Evolutionary conservation across 2,888 invertebrate genomes (phyloP).

Genomic region (Bursaphelenchus okinawaensis): DNA sequence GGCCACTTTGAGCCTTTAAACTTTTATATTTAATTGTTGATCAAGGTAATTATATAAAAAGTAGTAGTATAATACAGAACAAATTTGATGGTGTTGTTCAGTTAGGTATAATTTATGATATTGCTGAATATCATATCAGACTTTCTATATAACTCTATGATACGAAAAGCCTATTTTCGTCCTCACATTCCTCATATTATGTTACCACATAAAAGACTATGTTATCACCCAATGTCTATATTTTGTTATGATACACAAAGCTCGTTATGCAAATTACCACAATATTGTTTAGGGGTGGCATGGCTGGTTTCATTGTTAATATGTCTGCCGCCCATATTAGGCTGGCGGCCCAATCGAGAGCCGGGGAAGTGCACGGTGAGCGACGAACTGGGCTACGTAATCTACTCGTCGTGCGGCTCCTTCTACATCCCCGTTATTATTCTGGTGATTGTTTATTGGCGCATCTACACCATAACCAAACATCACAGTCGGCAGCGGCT

Average conservation of each 20-base stretch:
- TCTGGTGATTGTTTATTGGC: slow-evolving; percentile 54
- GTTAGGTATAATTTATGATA: too few species aligned
- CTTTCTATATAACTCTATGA: too few species aligned
- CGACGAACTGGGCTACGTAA: slow-evolving; percentile 59
- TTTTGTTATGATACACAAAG: too few species aligned
- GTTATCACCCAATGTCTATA: too few species aligned
- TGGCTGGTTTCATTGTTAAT: slow-evolving; percentile 56
- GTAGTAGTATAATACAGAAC: too few species aligned
- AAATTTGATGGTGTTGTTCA: too few species aligned
- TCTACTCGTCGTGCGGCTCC: slow-evolving; percentile 90
- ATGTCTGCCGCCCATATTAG: slow-evolving; percentile 55
- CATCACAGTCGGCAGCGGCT: slow-evolving; percentile 50
- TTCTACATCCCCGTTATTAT: slow-evolving; percentile 94
- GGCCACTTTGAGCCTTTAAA: neutral
- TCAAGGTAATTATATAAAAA: too few species aligned
- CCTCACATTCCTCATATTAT: neutral
- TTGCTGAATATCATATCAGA: too few species aligned
- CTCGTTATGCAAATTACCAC: neutral
- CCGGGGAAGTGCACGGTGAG: slow-evolving; percentile 33
- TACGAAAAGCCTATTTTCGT: neutral
- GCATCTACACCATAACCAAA: slow-evolving; percentile 55
- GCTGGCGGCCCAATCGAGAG: slow-evolving; percentile 48
- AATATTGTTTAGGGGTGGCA: slow-evolving; percentile 44
- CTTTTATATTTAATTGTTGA: neutral
- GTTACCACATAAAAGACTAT: too few species aligned